Evolutionary conservation across 30 jellyfish, hydroid and myxozoan species (phyloP).

Genomic region (Aurelia aurita): DNA sequence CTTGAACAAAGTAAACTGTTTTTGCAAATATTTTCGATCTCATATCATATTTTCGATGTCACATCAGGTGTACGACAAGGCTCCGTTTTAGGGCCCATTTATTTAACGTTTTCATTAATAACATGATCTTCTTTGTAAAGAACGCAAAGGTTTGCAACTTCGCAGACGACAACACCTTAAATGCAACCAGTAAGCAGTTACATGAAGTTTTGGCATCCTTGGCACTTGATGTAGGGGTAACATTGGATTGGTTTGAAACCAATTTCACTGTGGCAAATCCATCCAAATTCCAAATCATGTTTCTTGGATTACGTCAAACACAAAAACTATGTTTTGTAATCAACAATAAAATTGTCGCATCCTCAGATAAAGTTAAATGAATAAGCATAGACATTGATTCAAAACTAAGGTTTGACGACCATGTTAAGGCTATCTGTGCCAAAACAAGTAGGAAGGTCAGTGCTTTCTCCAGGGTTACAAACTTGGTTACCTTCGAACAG

Average conservation of each 20-base stretch:
- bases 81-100: slow-evolving; percentile 13
- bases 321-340: slow-evolving; percentile 12
- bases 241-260: slow-evolving; percentile 19
- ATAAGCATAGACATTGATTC: too few species aligned
- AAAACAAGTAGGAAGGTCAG: too few species aligned
- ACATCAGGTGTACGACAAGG: background rate
- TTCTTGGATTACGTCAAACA: too few species aligned
- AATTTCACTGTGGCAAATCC: slow-evolving; percentile 40
- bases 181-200: slow-evolving; percentile 33
- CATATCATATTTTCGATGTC: too few species aligned
- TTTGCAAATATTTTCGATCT: too few species aligned
- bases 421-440: too few species aligned
- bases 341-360: slow-evolving; percentile 3
- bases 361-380: slow-evolving; percentile 6
- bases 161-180: slow-evolving; percentile 15
- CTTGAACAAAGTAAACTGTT: too few species aligned
- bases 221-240: slow-evolving; percentile 28
- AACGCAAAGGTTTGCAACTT: slow-evolving; percentile 22
- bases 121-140: too few species aligned
- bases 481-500: too few species aligned
- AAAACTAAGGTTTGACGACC: too few species aligned
- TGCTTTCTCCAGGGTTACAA: too few species aligned
- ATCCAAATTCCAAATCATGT: too few species aligned
- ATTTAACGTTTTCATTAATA: slow-evolving; percentile 23
- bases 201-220: slow-evolving; percentile 22